Conservation (phyloP, 2,888 invertebrate genomes). For the Chloroclysta siterata region DNA sequence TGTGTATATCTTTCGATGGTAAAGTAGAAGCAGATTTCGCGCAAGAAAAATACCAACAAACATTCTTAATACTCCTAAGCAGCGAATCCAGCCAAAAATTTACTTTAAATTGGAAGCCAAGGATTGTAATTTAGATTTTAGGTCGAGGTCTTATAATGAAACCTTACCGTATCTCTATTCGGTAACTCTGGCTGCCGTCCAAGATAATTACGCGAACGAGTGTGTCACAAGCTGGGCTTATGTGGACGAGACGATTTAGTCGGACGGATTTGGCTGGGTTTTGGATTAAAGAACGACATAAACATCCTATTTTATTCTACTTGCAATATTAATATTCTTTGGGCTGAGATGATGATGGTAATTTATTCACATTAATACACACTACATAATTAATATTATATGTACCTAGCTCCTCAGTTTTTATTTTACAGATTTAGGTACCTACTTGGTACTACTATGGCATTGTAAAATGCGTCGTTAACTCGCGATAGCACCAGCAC, state of each 20-base stretch:
- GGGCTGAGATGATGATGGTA: too few relatives aligned
- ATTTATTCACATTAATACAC: too few relatives aligned
- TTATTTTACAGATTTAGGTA: too few relatives aligned
- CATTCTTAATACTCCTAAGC: background rate
- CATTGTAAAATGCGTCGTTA: too few relatives aligned
- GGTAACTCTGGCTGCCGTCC: slow-evolving; percentile 45
- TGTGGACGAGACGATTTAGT: slow-evolving; percentile 26
- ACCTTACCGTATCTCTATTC: slow-evolving; percentile 43
- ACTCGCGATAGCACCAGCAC: too few relatives aligned
- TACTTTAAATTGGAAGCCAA: slow-evolving; percentile 34
- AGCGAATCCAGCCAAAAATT: slow-evolving; percentile 14
- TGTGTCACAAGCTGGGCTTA: slow-evolving; percentile 35
- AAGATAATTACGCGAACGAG: slow-evolving; percentile 48
- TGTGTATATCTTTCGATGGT: too few relatives aligned
- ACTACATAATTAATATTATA: too few relatives aligned
- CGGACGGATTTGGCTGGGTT: slow-evolving; percentile 1
- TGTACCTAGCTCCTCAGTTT: too few relatives aligned
- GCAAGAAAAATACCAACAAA: background rate
- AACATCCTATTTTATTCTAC: too few relatives aligned
- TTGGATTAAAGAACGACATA: background rate
- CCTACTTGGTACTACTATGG: too few relatives aligned
- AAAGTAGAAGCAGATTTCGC: background rate
- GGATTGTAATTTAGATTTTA: slow-evolving; percentile 42
- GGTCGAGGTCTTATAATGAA: slow-evolving; percentile 40
- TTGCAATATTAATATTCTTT: too few relatives aligned